Evolutionary conservation across 1,140 invertebrate genomes (phyloP).

Genomic region (Paraescarpia echinospica): DNA sequence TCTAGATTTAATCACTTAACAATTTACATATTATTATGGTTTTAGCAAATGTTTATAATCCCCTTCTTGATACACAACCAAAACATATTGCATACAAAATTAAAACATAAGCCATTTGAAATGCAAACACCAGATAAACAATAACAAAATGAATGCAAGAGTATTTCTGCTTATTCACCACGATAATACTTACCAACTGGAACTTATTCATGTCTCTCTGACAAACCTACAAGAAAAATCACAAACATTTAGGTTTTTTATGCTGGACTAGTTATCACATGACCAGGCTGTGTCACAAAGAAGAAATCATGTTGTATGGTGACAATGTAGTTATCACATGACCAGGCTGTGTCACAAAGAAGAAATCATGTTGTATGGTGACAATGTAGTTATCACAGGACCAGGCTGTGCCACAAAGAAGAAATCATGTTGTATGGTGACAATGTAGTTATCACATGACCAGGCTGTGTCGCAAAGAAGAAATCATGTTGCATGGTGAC

Average conservation of each 20-base stretch:
- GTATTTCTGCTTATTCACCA: background rate
- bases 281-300: no score
- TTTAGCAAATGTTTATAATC: background rate
- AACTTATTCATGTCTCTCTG: constrained; percentile 83
- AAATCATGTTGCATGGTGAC: no score
- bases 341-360: no score
- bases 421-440: no score
- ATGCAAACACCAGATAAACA: background rate
- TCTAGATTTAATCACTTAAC: background rate
- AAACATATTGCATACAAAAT: background rate
- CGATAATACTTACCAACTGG: constrained; percentile 63
- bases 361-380: no score
- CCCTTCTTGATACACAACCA: background rate
- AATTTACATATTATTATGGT: background rate
- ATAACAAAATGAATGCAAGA: background rate
- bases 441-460: no score
- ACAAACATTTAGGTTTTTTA: background rate
- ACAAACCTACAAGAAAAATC: constrained; percentile 62
- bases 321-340: no score
- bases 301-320: no score
- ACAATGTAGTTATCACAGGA: no score
- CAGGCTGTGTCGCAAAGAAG: no score
- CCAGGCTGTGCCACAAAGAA: no score
- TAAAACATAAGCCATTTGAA: background rate
- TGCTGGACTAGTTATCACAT: no score